phyloP scores from a whole-genome alignment of 2,888 invertebrate genomes.

The Plutella xylostella region DNA sequence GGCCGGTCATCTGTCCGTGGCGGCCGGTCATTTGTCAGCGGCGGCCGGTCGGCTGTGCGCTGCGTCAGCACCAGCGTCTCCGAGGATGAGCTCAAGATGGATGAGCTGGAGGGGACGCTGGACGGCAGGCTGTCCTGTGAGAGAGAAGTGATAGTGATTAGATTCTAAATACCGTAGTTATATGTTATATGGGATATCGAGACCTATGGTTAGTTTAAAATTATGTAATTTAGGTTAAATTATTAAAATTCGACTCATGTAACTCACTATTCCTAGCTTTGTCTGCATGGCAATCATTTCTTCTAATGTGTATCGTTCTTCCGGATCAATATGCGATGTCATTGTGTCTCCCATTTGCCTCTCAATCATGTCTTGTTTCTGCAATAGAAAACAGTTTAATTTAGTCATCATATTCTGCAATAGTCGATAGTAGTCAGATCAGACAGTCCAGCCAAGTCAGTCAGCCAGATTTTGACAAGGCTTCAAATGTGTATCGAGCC shows the following conservation, averaged over 20 bases:
- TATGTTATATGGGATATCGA: not conserved
- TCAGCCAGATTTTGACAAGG: too few species aligned
- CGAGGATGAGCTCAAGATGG: slow-evolving; percentile 47
- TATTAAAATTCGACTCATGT: not conserved
- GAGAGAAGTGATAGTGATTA: not conserved
- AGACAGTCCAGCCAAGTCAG: too few species aligned
- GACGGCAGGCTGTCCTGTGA: not conserved
- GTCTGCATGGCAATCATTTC: slow-evolving; percentile 29
- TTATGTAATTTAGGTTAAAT: too few species aligned
- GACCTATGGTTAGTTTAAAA: not conserved
- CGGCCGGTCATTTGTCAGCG: too few species aligned
- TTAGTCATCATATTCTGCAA: too few species aligned
- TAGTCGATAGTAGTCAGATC: too few species aligned
- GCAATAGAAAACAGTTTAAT: slow-evolving; percentile 18
- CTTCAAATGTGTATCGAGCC: too few species aligned
- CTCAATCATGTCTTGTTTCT: slow-evolving; percentile 55
- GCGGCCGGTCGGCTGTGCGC: slow-evolving; percentile 31
- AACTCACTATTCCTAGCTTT: slow-evolving; percentile 30
- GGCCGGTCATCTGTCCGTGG: slow-evolving; percentile 22
- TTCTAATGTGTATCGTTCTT: slow-evolving; percentile 26
- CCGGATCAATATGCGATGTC: slow-evolving; percentile 29
- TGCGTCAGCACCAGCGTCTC: slow-evolving; percentile 48
- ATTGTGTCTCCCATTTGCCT: slow-evolving; percentile 49
- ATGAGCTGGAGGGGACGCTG: slow-evolving; percentile 29
- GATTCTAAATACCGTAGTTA: not conserved